Percentiles rank a stretch among this genome's conserved stretches.
phyloP scores from a whole-genome alignment of 2,888 invertebrate species.

The Cephus pulcher region DNA sequence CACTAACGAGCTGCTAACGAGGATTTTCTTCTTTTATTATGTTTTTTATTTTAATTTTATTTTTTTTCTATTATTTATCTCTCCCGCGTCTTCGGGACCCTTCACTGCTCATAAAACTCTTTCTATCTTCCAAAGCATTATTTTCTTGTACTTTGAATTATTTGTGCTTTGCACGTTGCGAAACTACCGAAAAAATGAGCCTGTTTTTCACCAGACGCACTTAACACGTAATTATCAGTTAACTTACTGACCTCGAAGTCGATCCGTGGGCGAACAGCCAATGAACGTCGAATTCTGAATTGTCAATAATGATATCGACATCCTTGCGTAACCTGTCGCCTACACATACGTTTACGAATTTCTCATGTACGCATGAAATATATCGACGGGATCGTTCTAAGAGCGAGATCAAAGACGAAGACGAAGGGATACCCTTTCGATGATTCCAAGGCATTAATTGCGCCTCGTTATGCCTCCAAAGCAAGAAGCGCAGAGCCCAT shows the following conservation, averaged over 20 bases:
- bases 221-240: not conserved
- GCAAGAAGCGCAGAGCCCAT: not conserved
- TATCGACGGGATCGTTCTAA: not conserved
- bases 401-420: not conserved
- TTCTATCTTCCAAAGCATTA: not conserved
- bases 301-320: not conserved
- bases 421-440: not conserved
- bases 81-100: not conserved
- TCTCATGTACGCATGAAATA: not conserved
- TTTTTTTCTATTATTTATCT: conserved; percentile 11
- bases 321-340: not conserved
- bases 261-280: not conserved
- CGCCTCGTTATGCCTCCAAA: conserved; percentile 14
- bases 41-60: not conserved
- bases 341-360: not conserved
- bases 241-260: not conserved
- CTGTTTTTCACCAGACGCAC: not conserved
- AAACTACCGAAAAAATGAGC: not conserved
- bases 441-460: conserved; percentile 14
- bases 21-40: conserved; percentile 10
- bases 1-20: conserved; percentile 38
- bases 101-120: not conserved
- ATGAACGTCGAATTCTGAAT: not conserved
- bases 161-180: not conserved
- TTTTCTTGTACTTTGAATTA: not conserved